Evolutionary conservation across 1,140 invertebrate species (phyloP).

Genomic region (Nasonia vitripennis): DNA sequence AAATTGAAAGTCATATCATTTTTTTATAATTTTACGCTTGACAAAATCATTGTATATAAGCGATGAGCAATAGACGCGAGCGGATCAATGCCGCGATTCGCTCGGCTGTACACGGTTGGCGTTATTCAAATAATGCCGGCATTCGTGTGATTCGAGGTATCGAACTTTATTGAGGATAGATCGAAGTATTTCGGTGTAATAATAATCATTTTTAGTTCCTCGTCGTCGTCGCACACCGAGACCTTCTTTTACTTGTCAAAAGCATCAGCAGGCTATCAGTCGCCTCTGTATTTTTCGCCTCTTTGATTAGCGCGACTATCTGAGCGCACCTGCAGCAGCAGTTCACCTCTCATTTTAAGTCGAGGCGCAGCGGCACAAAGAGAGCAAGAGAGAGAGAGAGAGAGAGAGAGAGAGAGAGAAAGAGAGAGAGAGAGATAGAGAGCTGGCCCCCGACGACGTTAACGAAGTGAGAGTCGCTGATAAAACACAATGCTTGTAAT

Average conservation of each 20-base stretch:
- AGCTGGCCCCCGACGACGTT: slow-evolving; percentile 18
- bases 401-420: neutral
- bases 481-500: slow-evolving; percentile 50
- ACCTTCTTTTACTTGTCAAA: neutral
- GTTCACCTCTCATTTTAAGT: slow-evolving; percentile 10
- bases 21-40: too few species aligned
- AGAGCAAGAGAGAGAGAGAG: neutral
- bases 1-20: too few species aligned
- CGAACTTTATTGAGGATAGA: neutral
- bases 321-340: neutral
- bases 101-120: neutral
- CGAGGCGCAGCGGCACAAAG: neutral
- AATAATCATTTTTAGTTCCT: neutral
- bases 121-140: slow-evolving; percentile 54
- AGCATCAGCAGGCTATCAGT: too few species aligned
- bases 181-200: neutral
- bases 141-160: slow-evolving; percentile 34
- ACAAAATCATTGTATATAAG: neutral
- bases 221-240: neutral
- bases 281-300: neutral
- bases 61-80: slow-evolving; percentile 34
- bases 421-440: neutral
- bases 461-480: slow-evolving; percentile 52
- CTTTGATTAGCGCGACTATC: slow-evolving; percentile 17
- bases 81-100: slow-evolving; percentile 52